Evolutionary conservation across 2,888 invertebrate genomes (phyloP).

Genomic region (Drosophila melanocephala): DNA sequence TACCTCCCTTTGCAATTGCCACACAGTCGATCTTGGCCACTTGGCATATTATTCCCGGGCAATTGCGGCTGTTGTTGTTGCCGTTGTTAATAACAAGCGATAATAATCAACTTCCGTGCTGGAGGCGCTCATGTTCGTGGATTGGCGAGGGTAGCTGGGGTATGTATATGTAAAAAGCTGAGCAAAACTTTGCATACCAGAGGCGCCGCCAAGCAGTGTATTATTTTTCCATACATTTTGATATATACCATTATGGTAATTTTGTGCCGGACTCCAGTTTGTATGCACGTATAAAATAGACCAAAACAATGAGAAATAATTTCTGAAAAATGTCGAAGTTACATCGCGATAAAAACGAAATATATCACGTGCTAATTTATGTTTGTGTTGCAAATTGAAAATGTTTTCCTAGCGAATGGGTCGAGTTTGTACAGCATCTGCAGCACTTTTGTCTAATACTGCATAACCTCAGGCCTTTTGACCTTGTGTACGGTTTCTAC

Average conservation of each 20-base stretch:
- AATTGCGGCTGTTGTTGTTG: conserved; percentile 43
- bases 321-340: conserved; percentile 66
- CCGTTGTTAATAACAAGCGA: conserved; percentile 82
- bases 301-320: conserved; percentile 27
- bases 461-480: conserved; percentile 46
- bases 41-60: conserved; percentile 47
- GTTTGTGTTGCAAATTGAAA: conserved; percentile 72
- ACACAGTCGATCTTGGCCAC: conserved; percentile 11
- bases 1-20: conserved; percentile 4
- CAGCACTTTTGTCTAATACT: conserved; percentile 17
- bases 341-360: conserved; percentile 66
- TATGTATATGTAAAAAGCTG: conserved; percentile 12
- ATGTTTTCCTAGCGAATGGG: conserved; percentile 8
- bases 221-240: conserved; percentile 53
- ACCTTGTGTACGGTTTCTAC: conserved; percentile 36
- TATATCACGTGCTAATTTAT: conserved; percentile 80
- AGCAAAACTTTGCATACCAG: conserved; percentile 63
- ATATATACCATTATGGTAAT: conserved; percentile 72
- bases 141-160: not conserved
- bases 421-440: conserved; percentile 38
- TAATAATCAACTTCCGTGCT: conserved; percentile 82
- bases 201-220: conserved; percentile 53
- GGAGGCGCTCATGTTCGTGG: conserved; percentile 47
- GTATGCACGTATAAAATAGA: conserved; percentile 1
- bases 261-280: conserved; percentile 46